Percentiles rank a stretch among this genome's conserved stretches.
phyloP scores from a whole-genome alignment of 2,797 vertebrate genomes.

The Peromyscus nudipes region DNA sequence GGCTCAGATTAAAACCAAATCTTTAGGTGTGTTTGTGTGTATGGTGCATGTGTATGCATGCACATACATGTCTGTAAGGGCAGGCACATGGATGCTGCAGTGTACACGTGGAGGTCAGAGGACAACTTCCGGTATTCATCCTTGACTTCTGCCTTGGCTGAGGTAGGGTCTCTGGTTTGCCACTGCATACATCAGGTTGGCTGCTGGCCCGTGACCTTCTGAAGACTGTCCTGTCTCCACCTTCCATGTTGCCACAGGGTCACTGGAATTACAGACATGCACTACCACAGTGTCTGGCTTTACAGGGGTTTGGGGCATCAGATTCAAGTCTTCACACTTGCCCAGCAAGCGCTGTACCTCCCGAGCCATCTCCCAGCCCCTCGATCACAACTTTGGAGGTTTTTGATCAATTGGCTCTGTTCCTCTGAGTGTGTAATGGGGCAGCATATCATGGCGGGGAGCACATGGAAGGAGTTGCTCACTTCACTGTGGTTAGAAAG shows the following conservation, averaged over 20 bases:
- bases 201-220: background rate
- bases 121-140: background rate
- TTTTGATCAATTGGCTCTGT: background rate
- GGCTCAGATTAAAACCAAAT: background rate
- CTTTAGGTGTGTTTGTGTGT: no score
- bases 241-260: background rate
- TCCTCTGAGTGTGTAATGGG: background rate
- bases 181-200: background rate
- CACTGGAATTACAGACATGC: background rate
- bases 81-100: background rate
- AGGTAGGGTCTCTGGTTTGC: background rate
- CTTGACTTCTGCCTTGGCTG: background rate
- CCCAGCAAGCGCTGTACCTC: background rate
- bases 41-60: background rate
- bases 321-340: background rate
- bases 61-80: background rate
- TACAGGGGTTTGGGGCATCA: background rate
- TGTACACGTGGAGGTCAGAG: background rate
- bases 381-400: background rate
- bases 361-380: background rate
- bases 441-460: no score
- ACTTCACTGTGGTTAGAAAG: background rate
- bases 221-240: background rate
- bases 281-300: background rate
- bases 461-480: background rate